Base-by-base conservation (phyloP, 2,888 invertebrate genomes). In the Dione vanillae region DNA sequence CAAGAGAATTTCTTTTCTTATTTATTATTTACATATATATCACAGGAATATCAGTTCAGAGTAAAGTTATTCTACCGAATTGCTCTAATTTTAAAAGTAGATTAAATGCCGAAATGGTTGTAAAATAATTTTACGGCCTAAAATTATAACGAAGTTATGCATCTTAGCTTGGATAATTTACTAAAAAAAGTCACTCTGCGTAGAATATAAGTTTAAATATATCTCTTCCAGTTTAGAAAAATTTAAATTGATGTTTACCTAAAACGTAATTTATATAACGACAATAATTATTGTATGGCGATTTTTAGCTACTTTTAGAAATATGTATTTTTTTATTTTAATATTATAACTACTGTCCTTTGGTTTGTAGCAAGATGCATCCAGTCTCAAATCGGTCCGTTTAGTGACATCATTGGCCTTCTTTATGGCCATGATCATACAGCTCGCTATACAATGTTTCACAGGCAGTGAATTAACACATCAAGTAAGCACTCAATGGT, bases 301-400 rank as follows among this genome's bases (percentile, higher is more conserved):
- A 27, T 27, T 27, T 27, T 27, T 27, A 27, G 27, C 27, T 27
- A 27, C 27, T 27, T 27, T 27, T 27, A 27, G 2, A 27, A 27
- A 27, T 27, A 52, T 52, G 6, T 52, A 12, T 20, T 27, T 12
- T 20, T 6, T n/a, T n/a, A n/a, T n/a, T n/a, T n/a, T n/a, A n/a
- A n/a, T n/a, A n/a, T n/a, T n/a, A n/a, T n/a, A n/a, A n/a, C n/a
- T n/a, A n/a, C n/a, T n/a, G n/a, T n/a, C n/a, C n/a, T n/a, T n/a
- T n/a, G n/a, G n/a, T n/a, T n/a, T n/a, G n/a, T 80, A 93, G 92
- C 85, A 89, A 87, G 92, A 93, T 75, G 91, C 89, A 16, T 90
- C 91, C 6, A 89, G 88, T 68, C 84, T 92, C 43, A 89, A 87
- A 69, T 92, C 92, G 0, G 80, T 90, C 8, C 83, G 86, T 1